Evolutionary conservation across 2,888 invertebrate species (phyloP).

Genomic region (Macropis europaea): DNA sequence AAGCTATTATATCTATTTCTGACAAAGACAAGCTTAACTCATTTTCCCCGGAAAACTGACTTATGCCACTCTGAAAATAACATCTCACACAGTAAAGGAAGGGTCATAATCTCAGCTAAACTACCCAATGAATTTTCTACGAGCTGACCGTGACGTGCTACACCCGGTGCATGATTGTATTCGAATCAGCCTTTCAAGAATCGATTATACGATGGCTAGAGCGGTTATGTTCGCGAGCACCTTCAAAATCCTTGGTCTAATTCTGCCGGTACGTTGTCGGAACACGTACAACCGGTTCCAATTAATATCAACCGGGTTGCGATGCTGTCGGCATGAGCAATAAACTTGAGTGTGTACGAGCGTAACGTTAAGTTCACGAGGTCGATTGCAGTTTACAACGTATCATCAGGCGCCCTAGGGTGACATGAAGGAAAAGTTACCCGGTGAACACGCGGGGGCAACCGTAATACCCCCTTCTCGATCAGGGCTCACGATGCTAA

Average conservation of each 20-base stretch:
- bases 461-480: neutral
- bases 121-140: too few species aligned
- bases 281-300: slow-evolving; percentile 34
- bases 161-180: too few species aligned
- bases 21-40: too few species aligned
- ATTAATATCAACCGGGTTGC: slow-evolving; percentile 28
- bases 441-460: too few species aligned
- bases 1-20: too few species aligned
- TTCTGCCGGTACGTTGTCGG: neutral
- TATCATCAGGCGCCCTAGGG: slow-evolving; percentile 33
- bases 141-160: too few species aligned
- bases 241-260: slow-evolving; percentile 28
- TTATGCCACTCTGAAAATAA: too few species aligned
- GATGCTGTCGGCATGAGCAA: neutral
- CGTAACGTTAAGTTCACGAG: slow-evolving; percentile 24
- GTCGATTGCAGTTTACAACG: slow-evolving; percentile 20
- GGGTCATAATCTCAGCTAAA: too few species aligned
- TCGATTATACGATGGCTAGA: neutral
- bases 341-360: slow-evolving; percentile 6
- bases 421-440: slow-evolving; percentile 17
- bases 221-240: neutral
- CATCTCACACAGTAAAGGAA: too few species aligned
- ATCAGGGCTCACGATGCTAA: neutral
- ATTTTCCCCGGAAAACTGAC: too few species aligned
- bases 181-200: neutral